phyloP scores from a whole-genome alignment of 1,140 invertebrate species.

The Micrasema minimum region DNA sequence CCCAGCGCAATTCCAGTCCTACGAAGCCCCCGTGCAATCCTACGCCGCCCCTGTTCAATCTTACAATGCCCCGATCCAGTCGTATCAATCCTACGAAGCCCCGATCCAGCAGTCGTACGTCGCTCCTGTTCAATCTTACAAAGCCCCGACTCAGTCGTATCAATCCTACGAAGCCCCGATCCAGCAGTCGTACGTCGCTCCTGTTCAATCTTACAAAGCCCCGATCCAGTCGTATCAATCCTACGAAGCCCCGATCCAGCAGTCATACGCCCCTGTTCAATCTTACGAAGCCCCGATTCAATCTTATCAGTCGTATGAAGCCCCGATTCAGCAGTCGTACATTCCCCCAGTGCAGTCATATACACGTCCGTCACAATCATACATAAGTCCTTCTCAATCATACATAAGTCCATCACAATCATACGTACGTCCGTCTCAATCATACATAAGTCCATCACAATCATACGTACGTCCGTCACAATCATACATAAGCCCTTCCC shows the following conservation, averaged over 20 bases:
- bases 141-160: background rate
- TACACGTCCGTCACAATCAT: background rate
- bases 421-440: no score
- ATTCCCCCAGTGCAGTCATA: background rate
- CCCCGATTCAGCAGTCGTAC: slow-evolving; percentile 2
- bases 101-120: background rate
- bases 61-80: background rate
- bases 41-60: slow-evolving; percentile 14
- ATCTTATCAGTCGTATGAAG: background rate
- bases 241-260: background rate
- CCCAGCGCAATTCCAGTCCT: background rate
- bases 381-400: no score
- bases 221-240: background rate
- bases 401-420: no score
- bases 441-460: no score
- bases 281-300: background rate
- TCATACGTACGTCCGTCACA: background rate
- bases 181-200: background rate
- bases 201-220: background rate
- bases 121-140: background rate
- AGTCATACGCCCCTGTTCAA: background rate
- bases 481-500: background rate
- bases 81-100: background rate
- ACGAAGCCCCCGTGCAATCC: background rate
- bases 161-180: slow-evolving; percentile 4